These are phyloP conservation scores for Drosophila lacicola DNA, from an alignment of 2,888 invertebrate species.

Conservation along the genomic window DNA sequence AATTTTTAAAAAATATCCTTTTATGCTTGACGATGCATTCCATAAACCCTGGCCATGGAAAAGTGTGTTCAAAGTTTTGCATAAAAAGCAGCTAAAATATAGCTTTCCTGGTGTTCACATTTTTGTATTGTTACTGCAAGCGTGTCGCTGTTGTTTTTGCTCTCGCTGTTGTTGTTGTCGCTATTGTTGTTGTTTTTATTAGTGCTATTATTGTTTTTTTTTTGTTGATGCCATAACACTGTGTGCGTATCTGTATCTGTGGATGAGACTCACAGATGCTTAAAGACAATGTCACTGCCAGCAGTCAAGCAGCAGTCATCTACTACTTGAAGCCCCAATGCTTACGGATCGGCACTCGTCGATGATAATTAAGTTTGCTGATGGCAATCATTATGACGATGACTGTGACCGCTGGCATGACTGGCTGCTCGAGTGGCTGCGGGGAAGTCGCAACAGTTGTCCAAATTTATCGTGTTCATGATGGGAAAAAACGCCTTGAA, in stretches of 20 bases:
- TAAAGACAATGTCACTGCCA: slow-evolving; percentile 48
- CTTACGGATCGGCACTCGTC: not conserved
- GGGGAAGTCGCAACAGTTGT: slow-evolving; percentile 20
- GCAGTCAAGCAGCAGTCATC: slow-evolving; percentile 5
- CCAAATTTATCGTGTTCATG: slow-evolving; percentile 26
- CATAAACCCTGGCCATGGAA: not conserved
- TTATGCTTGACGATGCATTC: too few species aligned
- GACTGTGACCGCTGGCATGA: slow-evolving; percentile 26
- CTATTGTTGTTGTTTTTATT: slow-evolving; percentile 12
- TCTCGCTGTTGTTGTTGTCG: not conserved
- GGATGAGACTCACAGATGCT: slow-evolving; percentile 12
- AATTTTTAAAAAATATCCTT: too few species aligned
- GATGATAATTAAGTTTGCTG: slow-evolving; percentile 19
- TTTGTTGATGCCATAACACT: slow-evolving; percentile 24
- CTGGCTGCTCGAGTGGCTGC: slow-evolving; percentile 8
- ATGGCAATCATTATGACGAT: slow-evolving; percentile 16
- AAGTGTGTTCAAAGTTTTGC: slow-evolving; percentile 5
- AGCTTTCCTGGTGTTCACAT: slow-evolving; percentile 6
- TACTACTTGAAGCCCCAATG: not conserved
- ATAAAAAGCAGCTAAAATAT: not conserved
- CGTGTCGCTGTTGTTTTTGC: slow-evolving; percentile 9
- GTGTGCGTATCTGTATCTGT: slow-evolving; percentile 12
- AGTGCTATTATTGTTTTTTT: not conserved
- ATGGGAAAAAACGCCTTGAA: slow-evolving; percentile 27
- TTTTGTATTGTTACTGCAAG: slow-evolving; percentile 16